Percentiles rank a stretch among this genome's conserved stretches.
phyloP scores from a whole-genome alignment of 2,888 invertebrate genomes.

The Caenorhabditis afra region DNA sequence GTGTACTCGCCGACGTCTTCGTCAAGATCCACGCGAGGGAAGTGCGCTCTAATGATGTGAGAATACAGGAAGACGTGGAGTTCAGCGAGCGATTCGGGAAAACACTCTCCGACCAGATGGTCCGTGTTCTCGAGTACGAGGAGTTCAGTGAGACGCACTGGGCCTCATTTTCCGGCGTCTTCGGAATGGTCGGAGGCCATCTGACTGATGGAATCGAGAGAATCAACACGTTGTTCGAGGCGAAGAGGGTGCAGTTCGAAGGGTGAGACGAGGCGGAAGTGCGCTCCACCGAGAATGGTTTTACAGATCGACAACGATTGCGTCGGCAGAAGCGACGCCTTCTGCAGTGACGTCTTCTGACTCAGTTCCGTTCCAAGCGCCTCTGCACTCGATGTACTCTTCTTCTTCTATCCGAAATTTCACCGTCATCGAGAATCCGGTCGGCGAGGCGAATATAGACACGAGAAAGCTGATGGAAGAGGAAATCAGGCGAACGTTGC shows the following conservation, averaged over 20 bases:
- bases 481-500: background rate
- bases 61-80: background rate
- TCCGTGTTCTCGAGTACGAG: background rate
- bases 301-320: constrained; percentile 14
- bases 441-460: background rate
- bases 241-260: background rate
- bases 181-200: background rate
- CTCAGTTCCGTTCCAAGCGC: too few relatives aligned
- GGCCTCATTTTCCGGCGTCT: background rate
- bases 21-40: background rate
- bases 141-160: constrained; percentile 5
- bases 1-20: background rate
- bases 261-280: too few relatives aligned
- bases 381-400: too few relatives aligned
- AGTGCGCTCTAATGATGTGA: background rate
- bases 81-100: background rate
- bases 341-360: too few relatives aligned
- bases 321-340: background rate
- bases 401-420: constrained; percentile 12
- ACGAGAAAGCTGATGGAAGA: too few relatives aligned
- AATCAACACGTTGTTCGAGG: background rate
- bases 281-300: too few relatives aligned
- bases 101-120: constrained; percentile 4
- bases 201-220: constrained; percentile 5
- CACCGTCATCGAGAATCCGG: constrained; percentile 21